A percentile compares a stretch with the other conserved stretches of the same genome.
phyloP scores from a whole-genome alignment of 2,113 vertebrate species.

The Brachyhypopomus occidentalis region DNA sequence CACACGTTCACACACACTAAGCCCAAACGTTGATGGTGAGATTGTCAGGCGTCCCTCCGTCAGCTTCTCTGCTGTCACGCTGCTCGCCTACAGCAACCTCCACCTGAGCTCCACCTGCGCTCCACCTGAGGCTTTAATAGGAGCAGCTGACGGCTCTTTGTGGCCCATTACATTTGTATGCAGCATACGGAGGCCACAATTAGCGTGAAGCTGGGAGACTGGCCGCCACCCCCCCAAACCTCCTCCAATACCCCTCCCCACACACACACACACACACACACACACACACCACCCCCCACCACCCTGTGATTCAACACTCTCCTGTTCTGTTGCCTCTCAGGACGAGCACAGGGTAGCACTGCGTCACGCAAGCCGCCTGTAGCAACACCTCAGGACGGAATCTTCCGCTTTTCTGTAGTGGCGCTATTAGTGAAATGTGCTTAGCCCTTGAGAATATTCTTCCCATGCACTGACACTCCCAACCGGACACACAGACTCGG shows the following conservation, averaged over 20 bases:
- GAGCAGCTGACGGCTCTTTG: conserved; percentile 37
- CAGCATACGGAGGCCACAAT: conserved; percentile 46
- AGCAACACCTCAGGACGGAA: background rate
- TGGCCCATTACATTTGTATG: conserved; percentile 52
- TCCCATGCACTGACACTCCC: background rate
- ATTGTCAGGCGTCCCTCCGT: conserved; percentile 23
- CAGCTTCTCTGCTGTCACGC: background rate
- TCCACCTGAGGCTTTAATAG: conserved; percentile 50
- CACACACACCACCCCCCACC: background rate
- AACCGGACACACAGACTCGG: background rate
- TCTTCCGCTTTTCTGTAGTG: background rate
- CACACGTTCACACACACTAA: conserved; percentile 21
- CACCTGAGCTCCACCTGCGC: conserved; percentile 27
- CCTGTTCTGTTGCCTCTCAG: conserved; percentile 14
- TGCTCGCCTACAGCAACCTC: conserved; percentile 5
- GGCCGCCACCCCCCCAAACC: conserved; percentile 25
- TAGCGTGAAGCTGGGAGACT: conserved; percentile 40
- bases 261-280: too few species aligned
- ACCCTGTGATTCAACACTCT: background rate
- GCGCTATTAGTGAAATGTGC: conserved; percentile 4
- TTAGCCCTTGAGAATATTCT: conserved; percentile 3
- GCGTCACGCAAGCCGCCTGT: background rate
- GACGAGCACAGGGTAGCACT: background rate
- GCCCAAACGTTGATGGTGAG: conserved; percentile 36
- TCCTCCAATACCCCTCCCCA: too few species aligned